Conservation (phyloP, 1,140 invertebrate species). For the Lordiphosa mommai region DNA sequence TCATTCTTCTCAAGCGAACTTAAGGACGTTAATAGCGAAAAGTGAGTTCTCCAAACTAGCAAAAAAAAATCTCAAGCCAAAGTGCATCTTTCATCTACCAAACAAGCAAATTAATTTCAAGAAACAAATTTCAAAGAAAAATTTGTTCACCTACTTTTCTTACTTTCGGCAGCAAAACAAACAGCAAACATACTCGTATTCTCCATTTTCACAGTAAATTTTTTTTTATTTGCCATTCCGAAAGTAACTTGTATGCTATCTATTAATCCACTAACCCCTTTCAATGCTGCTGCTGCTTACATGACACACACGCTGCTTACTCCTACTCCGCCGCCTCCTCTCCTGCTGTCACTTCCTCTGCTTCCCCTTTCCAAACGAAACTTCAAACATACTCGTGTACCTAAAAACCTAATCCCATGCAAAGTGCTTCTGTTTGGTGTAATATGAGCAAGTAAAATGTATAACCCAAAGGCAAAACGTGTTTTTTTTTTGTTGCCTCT, state of each 20-base stretch:
- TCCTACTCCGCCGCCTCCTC: background rate
- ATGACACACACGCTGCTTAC: background rate
- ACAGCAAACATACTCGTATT: too few species aligned
- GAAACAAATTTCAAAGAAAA: too few species aligned
- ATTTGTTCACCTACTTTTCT: too few species aligned
- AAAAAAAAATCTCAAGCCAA: too few species aligned
- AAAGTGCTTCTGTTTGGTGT: constrained; percentile 12
- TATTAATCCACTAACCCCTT: constrained; percentile 11
- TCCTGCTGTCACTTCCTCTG: background rate
- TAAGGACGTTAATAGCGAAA: too few species aligned
- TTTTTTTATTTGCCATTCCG: background rate
- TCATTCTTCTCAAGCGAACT: too few species aligned
- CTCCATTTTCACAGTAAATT: background rate
- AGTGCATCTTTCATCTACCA: too few species aligned
- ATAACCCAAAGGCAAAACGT: constrained; percentile 10
- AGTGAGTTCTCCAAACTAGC: too few species aligned
- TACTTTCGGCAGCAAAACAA: too few species aligned
- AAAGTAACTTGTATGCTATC: constrained; percentile 6
- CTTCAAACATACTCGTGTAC: constrained; percentile 9
- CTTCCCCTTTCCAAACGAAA: background rate
- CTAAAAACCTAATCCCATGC: constrained; percentile 12
- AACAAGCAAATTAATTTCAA: too few species aligned
- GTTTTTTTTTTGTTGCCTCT: background rate
- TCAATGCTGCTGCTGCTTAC: constrained; percentile 1
- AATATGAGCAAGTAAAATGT: constrained; percentile 11